Evolutionary conservation across 1,140 invertebrate species (phyloP), one percentile per base, ranked within the genome.

Genomic region (Atta cephalotes): DNA sequence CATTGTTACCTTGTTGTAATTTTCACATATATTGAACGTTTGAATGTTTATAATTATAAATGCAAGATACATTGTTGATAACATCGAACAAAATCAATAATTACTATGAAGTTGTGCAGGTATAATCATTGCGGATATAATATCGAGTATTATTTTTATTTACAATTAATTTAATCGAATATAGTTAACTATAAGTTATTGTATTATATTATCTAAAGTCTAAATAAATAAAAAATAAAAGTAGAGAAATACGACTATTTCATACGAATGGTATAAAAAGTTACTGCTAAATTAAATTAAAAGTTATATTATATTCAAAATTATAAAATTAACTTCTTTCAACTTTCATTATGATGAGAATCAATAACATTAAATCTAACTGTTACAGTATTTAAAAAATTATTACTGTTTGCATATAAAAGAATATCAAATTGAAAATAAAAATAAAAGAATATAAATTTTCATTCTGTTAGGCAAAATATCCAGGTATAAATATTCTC

Each of bases 71-170:
- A 70, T 82, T 82, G 53, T 60, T 60, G 70, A 82, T 74, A 51
- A 62, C 53, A 18, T 49, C 68, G 60, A 72, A 72, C 25, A 72
- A 74, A 82, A 82, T 82, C 53, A 74, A 82, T 72, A 82, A 82
- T 74, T 74, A 82, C 21, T n/a, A 71, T 68, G 12, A 51, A 7
- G 3, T 25, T 68, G 45, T 21, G 45, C 3, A 35, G 18, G 5
- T 58, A 31, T 71, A 16, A 45, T 16, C 58, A 21, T 58, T 71
- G 21, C 31, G 21, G 21, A 21, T 21, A 21, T 21, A 21, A 18
- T 28, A 18, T 80, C 31, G 28, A 39, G 31, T 70, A 58, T 70
- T 80, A 68, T 80, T 68, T n/a, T 70, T 70, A 39, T 25, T 70
- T 68, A 68, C 39, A 78, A 78, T 63, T 49, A 31, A 78, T 78